phyloP scores from a whole-genome alignment of 37 sponge, comb jelly and placozoan genomes.

The Spongilla lacustris region DNA sequence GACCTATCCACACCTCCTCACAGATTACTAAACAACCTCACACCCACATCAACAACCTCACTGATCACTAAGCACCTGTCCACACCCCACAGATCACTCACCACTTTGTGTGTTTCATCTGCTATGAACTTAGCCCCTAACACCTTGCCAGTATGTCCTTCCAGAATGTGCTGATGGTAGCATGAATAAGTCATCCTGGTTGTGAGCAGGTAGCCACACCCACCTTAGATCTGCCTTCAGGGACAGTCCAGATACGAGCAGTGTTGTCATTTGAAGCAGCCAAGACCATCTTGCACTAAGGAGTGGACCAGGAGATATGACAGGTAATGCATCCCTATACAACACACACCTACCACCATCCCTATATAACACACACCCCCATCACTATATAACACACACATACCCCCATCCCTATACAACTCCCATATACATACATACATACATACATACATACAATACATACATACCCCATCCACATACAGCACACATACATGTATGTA shows the following conservation, averaged over 20 bases:
- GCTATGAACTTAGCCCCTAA: neutral
- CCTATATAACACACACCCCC: neutral
- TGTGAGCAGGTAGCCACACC: neutral
- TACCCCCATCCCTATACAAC: too few relatives aligned
- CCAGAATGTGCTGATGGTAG: neutral
- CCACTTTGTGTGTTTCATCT: neutral
- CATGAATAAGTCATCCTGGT: neutral
- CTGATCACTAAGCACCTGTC: too few relatives aligned
- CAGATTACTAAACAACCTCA: too few relatives aligned
- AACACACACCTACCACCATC: too few relatives aligned
- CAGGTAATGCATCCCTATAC: neutral
- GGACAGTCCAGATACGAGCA: constrained; percentile 79
- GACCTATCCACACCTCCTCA: too few relatives aligned
- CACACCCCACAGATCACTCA: too few relatives aligned
- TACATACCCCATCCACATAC: too few relatives aligned
- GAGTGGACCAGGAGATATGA: neutral
- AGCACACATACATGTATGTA: too few relatives aligned
- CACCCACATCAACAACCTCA: neutral
- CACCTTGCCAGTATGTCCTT: neutral
- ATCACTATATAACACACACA: neutral
- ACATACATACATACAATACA: too few relatives aligned
- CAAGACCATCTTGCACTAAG: constrained; percentile 73
- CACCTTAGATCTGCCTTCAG: constrained; percentile 72
- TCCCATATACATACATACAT: too few relatives aligned
- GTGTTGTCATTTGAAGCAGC: constrained; percentile 87